phyloP scores from a whole-genome alignment of 2,888 invertebrate species.

The Acrocera orbiculus region DNA sequence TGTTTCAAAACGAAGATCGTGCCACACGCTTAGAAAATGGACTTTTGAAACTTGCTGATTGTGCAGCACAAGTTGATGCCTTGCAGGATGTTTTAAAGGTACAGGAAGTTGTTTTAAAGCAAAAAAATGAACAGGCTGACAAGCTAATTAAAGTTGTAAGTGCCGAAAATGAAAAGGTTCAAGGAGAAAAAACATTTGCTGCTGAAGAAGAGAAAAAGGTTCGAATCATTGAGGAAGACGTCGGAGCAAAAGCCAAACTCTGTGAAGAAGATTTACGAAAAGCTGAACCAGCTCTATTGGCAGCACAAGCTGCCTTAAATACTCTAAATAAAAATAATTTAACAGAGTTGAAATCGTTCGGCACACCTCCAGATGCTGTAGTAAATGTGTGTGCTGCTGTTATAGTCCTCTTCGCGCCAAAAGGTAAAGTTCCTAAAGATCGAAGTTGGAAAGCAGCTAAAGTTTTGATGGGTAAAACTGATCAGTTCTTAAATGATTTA shows the following conservation, averaged over 20 bases:
- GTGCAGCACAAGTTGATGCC: conserved; percentile 70
- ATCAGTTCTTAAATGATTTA: conserved; percentile 66
- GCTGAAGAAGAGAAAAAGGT: conserved; percentile 82
- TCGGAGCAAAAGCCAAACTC: conserved; percentile 63
- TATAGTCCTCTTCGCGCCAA: conserved; percentile 63
- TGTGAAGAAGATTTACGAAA: conserved; percentile 79
- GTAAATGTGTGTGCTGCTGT: conserved; percentile 76
- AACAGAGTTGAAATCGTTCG: conserved; percentile 87
- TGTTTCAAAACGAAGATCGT: conserved; percentile 50
- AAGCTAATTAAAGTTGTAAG: conserved; percentile 71
- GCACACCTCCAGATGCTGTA: conserved; percentile 77
- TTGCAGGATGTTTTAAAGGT: conserved; percentile 51
- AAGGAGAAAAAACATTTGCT: conserved; percentile 64
- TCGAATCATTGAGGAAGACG: conserved; percentile 72
- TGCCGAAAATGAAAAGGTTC: conserved; percentile 80
- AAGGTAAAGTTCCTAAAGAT: conserved; percentile 78
- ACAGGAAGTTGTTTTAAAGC: conserved; percentile 68
- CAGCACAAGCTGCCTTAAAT: conserved; percentile 79
- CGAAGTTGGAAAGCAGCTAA: conserved; percentile 85
- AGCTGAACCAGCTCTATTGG: conserved; percentile 78
- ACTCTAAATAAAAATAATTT: conserved; percentile 86
- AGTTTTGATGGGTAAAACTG: conserved; percentile 77
- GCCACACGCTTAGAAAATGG: conserved; percentile 72
- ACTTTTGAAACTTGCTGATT: conserved; percentile 67
- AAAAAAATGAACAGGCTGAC: conserved; percentile 81